These are phyloP conservation scores for Drosophila eugracilis DNA, from an alignment of 1,140 invertebrate species.

Conservation along the genomic window DNA sequence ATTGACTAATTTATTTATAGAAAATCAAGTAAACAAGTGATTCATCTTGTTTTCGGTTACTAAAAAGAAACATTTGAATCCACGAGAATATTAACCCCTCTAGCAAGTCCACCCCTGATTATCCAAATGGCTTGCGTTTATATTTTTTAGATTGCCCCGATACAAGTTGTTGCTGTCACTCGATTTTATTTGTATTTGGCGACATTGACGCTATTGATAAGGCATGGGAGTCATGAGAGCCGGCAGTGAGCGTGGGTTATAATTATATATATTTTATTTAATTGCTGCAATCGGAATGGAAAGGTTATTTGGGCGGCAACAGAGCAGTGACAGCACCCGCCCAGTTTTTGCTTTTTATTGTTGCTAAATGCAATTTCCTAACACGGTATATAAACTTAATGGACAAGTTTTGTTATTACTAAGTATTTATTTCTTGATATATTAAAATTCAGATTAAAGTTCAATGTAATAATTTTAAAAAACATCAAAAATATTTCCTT, in stretches of 20 bases:
- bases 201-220: conserved; percentile 74
- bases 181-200: conserved; percentile 55
- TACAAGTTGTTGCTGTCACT: conserved; percentile 26
- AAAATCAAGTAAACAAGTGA: conserved; percentile 11
- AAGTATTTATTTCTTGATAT: neutral
- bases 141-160: conserved; percentile 32
- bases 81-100: neutral
- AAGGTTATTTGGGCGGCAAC: conserved; percentile 77
- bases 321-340: conserved; percentile 27
- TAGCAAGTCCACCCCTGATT: neutral
- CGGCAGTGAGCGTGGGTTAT: conserved; percentile 58
- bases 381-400: no score
- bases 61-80: no score
- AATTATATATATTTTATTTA: conserved; percentile 66
- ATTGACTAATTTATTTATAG: no score
- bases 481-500: neutral
- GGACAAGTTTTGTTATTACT: no score
- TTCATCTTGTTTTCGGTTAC: neutral
- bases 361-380: conserved; percentile 13
- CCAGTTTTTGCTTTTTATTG: conserved; percentile 5
- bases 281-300: conserved; percentile 68
- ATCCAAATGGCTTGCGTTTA: conserved; percentile 9
- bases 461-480: neutral
- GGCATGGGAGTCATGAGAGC: conserved; percentile 37
- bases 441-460: neutral